Base-by-base conservation (phyloP, 1,140 invertebrate genomes). In the Papilio glaucus region DNA sequence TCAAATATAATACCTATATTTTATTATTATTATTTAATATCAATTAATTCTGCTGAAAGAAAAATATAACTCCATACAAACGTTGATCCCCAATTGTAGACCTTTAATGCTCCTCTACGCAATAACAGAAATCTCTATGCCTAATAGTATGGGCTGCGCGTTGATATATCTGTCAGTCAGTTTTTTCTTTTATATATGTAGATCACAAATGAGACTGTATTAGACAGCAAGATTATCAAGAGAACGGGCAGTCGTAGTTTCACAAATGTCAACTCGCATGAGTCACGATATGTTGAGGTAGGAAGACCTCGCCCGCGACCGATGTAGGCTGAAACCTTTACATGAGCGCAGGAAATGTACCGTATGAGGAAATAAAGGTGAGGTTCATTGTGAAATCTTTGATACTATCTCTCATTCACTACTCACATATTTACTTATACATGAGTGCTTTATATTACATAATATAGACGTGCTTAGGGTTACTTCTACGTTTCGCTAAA, bases 311-410 rank as follows among this genome's bases (percentile, higher is more conserved):
- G 29, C 29, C 29, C 29, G 49, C 49, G 49, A 21, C 21, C 45
- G 18, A 18, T 57, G 49, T 57, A 57, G 49, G 49, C 10, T 57
- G 49, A 57, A 57, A 21, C 49, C 49, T 57, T 57, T 57, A 57
- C 2, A 33, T 33, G 29, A 24, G 21, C 12, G 21, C 49, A 57
- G 49, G 49, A 26, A 57, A 24, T 57, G 21, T 57, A 21, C 21
- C 24, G 21, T 57, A 57, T 26, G 21, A 57, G 49, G 49, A 57
- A 57, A 57, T 49, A 57, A 57, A 57, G 49, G 49, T 57, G 49
- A 57, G 21, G 49, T 57, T 57, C 1, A 13, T 57, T 57, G 21
- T 57, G 49, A 57, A 57, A 57, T 57, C 49, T 57, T 3, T 12
- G 1, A 12, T 33, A 3, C 29, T 57, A 15, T 57, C 2, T 3